Conservation (phyloP, 2,113 vertebrate genomes). For the Dipodomys merriami region DNA sequence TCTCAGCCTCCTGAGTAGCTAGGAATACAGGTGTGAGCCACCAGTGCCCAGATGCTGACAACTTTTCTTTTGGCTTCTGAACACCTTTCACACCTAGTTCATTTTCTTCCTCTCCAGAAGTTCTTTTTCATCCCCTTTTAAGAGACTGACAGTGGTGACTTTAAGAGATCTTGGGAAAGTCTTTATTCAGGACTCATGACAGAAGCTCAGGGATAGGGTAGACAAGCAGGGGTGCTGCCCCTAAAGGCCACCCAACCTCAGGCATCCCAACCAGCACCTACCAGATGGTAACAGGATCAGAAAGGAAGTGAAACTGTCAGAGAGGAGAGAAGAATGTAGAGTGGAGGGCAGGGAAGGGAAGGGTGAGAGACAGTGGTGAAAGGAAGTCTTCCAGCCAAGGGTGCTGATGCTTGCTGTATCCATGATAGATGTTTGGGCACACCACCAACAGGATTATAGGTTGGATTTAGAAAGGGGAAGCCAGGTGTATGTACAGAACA, state of each 20-base stretch:
- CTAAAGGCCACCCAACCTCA: not conserved
- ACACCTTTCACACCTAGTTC: not conserved
- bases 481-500: not conserved
- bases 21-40: too few species aligned
- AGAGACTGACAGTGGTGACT: not conserved
- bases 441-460: not conserved
- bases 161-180: slow-evolving; percentile 12
- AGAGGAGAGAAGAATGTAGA: not conserved
- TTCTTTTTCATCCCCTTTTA: not conserved
- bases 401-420: not conserved
- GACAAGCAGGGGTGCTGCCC: not conserved
- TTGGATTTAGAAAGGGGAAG: not conserved
- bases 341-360: not conserved
- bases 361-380: not conserved
- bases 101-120: not conserved
- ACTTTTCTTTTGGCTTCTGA: not conserved
- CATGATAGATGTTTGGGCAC: not conserved
- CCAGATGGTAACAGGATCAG: not conserved
- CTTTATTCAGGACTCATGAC: not conserved
- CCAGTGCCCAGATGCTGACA: not conserved
- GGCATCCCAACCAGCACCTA: not conserved
- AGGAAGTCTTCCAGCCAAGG: not conserved
- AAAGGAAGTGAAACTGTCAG: not conserved
- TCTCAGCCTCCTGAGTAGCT: too few species aligned
- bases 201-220: not conserved